Conservation (phyloP, 2,888 invertebrate species). For the Aphodius sticticus region DNA sequence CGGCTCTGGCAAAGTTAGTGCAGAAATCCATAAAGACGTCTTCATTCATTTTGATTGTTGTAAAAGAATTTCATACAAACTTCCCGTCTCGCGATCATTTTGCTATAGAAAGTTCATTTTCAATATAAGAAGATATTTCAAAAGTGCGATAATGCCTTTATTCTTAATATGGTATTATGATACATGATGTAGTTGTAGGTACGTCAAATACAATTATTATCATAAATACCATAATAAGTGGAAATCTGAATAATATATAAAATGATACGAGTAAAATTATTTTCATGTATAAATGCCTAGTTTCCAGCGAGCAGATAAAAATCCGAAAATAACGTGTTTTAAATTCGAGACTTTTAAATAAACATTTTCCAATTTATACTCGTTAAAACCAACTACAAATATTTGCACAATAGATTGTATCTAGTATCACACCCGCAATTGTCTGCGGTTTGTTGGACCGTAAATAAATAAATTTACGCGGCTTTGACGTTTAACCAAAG, state of each 20-base stretch:
- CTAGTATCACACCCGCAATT: background rate
- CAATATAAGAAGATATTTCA: too few relatives aligned
- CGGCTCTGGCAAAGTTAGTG: background rate
- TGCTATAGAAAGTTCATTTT: too few relatives aligned
- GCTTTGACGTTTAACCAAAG: background rate
- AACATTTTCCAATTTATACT: background rate
- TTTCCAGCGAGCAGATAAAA: background rate
- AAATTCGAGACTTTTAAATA: background rate
- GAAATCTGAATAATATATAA: too few relatives aligned
- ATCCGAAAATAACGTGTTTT: background rate
- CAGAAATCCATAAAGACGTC: background rate
- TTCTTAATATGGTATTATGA: too few relatives aligned
- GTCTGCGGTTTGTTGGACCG: background rate
- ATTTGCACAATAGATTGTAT: background rate
- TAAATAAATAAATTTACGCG: background rate
- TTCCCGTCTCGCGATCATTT: background rate
- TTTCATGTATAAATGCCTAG: too few relatives aligned
- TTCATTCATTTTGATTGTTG: background rate
- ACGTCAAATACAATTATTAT: too few relatives aligned
- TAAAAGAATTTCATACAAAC: background rate
- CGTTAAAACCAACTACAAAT: background rate
- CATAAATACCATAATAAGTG: too few relatives aligned
- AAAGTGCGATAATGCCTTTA: too few relatives aligned
- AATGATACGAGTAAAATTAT: too few relatives aligned
- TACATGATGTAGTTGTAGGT: too few relatives aligned